These are phyloP conservation scores for Bovichtus diacanthus DNA, from an alignment of 2,797 vertebrate genomes.

Conservation along the genomic window DNA sequence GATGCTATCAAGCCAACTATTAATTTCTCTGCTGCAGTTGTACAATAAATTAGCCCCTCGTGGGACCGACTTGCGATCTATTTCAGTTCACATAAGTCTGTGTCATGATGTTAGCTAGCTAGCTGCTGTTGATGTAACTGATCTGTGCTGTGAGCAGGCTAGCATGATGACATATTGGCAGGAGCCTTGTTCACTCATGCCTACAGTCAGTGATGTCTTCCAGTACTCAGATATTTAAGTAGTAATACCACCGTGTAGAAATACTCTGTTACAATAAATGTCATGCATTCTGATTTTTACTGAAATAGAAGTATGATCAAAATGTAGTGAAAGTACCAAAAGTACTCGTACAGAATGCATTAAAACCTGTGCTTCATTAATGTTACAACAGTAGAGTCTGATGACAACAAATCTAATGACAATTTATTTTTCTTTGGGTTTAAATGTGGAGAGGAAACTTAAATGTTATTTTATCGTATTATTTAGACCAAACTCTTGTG, in stretches of 20 bases:
- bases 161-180: conserved; percentile 55
- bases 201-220: background rate
- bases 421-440: background rate
- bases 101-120: background rate
- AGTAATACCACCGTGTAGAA: no score
- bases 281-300: no score
- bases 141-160: conserved; percentile 8
- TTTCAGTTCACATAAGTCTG: background rate
- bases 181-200: conserved; percentile 12
- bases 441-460: background rate
- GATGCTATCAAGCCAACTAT: background rate
- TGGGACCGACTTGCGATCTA: no score
- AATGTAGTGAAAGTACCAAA: no score
- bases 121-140: background rate
- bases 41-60: background rate
- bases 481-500: background rate
- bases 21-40: background rate
- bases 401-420: background rate
- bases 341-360: no score
- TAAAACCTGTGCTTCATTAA: no score
- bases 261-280: no score
- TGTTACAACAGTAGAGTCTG: background rate
- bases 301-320: no score
- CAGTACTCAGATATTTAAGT: no score
- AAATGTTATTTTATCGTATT: background rate